These are phyloP conservation scores for Gymnoscopelus braueri DNA, from an alignment of 2,797 vertebrate genomes.

Conservation along the genomic window DNA sequence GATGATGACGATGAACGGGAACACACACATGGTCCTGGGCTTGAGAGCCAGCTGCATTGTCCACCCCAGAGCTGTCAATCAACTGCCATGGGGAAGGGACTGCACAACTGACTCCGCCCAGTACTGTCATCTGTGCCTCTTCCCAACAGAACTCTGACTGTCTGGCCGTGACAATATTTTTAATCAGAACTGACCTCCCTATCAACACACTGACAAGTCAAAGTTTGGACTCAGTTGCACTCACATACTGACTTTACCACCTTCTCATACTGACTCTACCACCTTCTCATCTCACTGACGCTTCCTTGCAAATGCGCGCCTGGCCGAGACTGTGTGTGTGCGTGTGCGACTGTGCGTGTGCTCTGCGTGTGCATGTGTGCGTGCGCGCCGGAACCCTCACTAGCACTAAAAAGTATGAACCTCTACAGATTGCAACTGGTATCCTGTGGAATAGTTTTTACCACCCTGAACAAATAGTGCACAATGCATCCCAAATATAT, in stretches of 20 bases:
- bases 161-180: constrained; percentile 43
- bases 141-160: constrained; percentile 62
- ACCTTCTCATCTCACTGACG: constrained; percentile 10
- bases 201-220: constrained; percentile 34
- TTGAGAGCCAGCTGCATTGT: constrained; percentile 75
- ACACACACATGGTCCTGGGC: constrained; percentile 54
- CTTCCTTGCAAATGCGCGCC: not conserved
- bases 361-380: too few relatives aligned
- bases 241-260: constrained; percentile 33
- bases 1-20: constrained; percentile 66
- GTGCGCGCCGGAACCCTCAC: not conserved
- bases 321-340: not conserved
- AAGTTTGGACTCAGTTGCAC: constrained; percentile 22
- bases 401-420: constrained; percentile 2
- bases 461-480: too few relatives aligned
- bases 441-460: constrained; percentile 16
- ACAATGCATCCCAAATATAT: constrained; percentile 23
- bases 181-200: constrained; percentile 9
- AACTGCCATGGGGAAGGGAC: constrained; percentile 58
- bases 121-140: constrained; percentile 62
- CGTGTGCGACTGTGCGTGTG: not conserved
- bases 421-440: not conserved
- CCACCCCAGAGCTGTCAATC: constrained; percentile 72
- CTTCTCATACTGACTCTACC: constrained; percentile 20
- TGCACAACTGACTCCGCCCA: constrained; percentile 69